A percentile compares a stretch with the other conserved stretches of the same genome.
Evolutionary conservation across 2,888 invertebrate genomes (phyloP).

Genomic region (Globia sparganii): DNA sequence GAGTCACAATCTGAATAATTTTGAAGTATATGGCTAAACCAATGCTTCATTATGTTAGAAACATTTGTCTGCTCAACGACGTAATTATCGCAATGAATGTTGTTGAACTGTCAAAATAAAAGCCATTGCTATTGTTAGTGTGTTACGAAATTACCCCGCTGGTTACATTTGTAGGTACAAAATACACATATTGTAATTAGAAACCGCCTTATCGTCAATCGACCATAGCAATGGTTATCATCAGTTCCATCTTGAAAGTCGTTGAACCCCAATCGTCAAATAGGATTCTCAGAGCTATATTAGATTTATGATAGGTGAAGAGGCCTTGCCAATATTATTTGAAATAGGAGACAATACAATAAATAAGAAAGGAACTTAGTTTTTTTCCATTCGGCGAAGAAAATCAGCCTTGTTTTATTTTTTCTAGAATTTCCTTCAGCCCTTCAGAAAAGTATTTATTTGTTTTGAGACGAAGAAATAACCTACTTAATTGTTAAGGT

Average conservation of each 20-base stretch:
- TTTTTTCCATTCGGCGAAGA: neutral
- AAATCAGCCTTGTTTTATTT: neutral
- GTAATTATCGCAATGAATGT: neutral
- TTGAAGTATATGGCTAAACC: no score
- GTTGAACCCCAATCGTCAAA: neutral
- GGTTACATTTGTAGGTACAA: neutral
- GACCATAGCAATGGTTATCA: neutral
- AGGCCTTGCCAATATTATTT: constrained; percentile 43
- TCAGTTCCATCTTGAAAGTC: constrained; percentile 9
- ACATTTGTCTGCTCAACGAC: neutral
- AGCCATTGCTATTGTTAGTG: neutral
- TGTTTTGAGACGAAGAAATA: constrained; percentile 2
- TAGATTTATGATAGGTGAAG: constrained; percentile 33
- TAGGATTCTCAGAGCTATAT: constrained; percentile 12
- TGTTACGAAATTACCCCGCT: neutral
- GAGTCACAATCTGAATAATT: no score
- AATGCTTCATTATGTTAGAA: neutral
- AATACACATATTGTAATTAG: neutral
- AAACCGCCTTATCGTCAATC: neutral
- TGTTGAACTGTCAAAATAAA: neutral
- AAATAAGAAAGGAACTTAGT: constrained; percentile 19
- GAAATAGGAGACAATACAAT: constrained; percentile 28
- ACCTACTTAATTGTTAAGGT: neutral
- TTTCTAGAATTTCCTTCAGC: neutral
- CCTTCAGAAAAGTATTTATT: neutral